A percentile compares a stretch with the other conserved stretches of the same genome.
Conservation (phyloP, 2,888 invertebrate genomes). For the Pardosa pseudoannulata region DNA sequence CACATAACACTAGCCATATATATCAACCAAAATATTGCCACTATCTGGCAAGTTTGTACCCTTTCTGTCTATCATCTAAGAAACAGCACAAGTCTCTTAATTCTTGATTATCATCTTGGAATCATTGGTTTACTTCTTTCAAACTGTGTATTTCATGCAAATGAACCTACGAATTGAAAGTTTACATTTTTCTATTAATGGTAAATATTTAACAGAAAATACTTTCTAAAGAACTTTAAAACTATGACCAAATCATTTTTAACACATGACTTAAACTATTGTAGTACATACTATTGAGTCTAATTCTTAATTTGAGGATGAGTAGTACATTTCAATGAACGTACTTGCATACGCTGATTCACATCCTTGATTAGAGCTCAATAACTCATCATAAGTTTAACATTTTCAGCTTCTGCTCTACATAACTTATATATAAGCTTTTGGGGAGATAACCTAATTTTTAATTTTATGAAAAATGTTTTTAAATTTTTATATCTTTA, state of each 20-base stretch:
- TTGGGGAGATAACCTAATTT: conserved; percentile 78
- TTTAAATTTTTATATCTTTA: too few relatives aligned
- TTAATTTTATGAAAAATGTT: too few relatives aligned
- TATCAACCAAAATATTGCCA: conserved; percentile 98
- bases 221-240: too few relatives aligned
- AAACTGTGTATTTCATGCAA: conserved; percentile 80
- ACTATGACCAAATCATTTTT: too few relatives aligned
- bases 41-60: conserved; percentile 93
- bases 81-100: conserved; percentile 96
- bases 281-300: too few relatives aligned
- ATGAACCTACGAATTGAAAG: conserved; percentile 77
- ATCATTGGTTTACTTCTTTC: conserved; percentile 92
- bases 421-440: conserved; percentile 94
- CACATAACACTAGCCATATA: conserved; percentile 97
- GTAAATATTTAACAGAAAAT: too few relatives aligned
- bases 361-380: conserved; percentile 82
- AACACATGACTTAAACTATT: too few relatives aligned
- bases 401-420: conserved; percentile 85
- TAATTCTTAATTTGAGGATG: too few relatives aligned
- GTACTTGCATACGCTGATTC: conserved; percentile 85
- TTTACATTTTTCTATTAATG: too few relatives aligned
- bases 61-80: conserved; percentile 96
- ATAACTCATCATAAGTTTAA: conserved; percentile 79
- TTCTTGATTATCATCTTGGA: conserved; percentile 87
- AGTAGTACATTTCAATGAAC: too few relatives aligned